Percentiles rank a stretch among this genome's conserved stretches.
These are phyloP conservation scores for Elysia crispata DNA, from an alignment of 2,888 invertebrate species.

Conservation along the genomic window DNA sequence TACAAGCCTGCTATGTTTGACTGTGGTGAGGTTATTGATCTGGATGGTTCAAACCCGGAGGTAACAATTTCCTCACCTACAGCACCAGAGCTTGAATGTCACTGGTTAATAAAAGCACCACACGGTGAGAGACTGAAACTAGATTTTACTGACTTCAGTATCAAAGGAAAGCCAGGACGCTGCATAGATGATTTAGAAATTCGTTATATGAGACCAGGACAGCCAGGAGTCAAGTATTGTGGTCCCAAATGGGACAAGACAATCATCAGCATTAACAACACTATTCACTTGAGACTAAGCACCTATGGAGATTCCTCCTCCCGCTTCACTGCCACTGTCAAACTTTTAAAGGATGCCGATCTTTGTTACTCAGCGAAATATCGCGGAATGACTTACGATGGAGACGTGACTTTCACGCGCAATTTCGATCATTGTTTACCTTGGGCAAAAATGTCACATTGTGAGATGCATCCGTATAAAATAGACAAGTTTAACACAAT, in stretches of 20 bases:
- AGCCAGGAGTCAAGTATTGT: conserved; percentile 20
- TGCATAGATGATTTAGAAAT: conserved; percentile 28
- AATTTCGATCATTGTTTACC: conserved; percentile 33
- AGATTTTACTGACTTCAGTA: conserved; percentile 23
- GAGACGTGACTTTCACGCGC: conserved; percentile 35
- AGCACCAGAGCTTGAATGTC: conserved; percentile 14
- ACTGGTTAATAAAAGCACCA: conserved; percentile 5
- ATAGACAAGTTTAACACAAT: neutral
- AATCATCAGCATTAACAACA: conserved; percentile 16
- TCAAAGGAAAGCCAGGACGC: neutral
- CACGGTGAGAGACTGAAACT: conserved; percentile 2
- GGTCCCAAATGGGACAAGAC: neutral
- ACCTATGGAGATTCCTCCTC: neutral
- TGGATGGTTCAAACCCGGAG: neutral
- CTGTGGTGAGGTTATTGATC: conserved; percentile 16
- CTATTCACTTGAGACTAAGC: conserved; percentile 15
- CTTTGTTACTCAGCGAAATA: conserved; percentile 32
- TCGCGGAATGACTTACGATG: conserved; percentile 32
- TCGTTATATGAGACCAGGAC: conserved; percentile 2
- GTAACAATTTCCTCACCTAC: neutral
- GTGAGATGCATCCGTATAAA: conserved; percentile 35
- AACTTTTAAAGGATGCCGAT: neutral
- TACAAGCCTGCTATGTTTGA: neutral
- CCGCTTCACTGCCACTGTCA: conserved; percentile 1
- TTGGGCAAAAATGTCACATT: conserved; percentile 35